Evolutionary conservation across 2,888 invertebrate genomes (phyloP), one percentile per base, ranked within the genome.

Genomic region (Aricia artaxerxes): DNA sequence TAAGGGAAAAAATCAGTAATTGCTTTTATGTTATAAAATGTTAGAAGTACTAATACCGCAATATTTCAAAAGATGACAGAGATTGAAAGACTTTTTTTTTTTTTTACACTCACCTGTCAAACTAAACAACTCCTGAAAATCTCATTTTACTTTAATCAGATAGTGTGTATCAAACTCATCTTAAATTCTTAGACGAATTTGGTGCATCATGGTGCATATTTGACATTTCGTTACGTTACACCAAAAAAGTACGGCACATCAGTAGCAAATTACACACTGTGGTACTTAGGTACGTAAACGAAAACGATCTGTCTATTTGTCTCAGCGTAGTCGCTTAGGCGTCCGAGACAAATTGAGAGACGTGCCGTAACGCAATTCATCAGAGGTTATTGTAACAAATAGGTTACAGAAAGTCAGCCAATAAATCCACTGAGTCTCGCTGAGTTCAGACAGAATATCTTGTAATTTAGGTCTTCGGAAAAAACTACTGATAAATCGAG

Each of bases 311-410:
- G 11, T 64, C 1, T 69, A 0, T 38, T 38, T 69, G 4, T 69
- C 69, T 69, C 16, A 64, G 31, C 3, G 49, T 49, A 31, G 64
- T 35, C 69, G 13, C 38, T 35, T 1, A 69, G 13, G 13, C 69
- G 35, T 69, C 24, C 7, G 64, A 64, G 31, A 64, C 64, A 64
- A 64, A 64, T 64, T 31, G 64, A 61, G 24, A 24, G 6, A 69
- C 35, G 35, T 7, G 31, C 9, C 9, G 6, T 24, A 13, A 35
- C 5, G 13, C 16, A 57, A 57, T 57, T 57, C 57, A 3, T 4
- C 57, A 38, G 69, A 69, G 35, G 38, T 69, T 35, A 69, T 31
- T 69, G 35, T 69, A 35, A 69, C 69, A 69, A 38, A 69, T 38
- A 38, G 69, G 35, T 38, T 5, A 69, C 69, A 13, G 4, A 69